phyloP scores from a whole-genome alignment of 2,888 invertebrate genomes.

The Asteroscopus sphinx region DNA sequence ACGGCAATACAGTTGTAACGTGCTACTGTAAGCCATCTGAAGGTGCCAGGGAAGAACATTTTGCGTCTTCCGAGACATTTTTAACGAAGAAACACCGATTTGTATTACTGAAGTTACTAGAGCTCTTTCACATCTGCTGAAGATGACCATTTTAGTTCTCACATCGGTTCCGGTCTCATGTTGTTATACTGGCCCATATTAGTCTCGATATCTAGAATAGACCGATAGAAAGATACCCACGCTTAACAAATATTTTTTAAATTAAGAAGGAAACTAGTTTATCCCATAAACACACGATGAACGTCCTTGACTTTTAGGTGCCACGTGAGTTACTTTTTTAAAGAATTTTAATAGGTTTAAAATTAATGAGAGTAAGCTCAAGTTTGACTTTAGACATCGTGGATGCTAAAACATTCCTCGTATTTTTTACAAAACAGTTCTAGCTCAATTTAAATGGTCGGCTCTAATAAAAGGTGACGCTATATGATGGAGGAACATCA shows the following conservation, averaged over 20 bases:
- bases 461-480: conserved; percentile 16
- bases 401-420: background rate
- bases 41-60: too few relatives aligned
- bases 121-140: too few relatives aligned
- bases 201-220: background rate
- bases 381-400: background rate
- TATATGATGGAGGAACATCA: background rate
- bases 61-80: too few relatives aligned
- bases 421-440: conserved; percentile 9
- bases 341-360: conserved; percentile 13
- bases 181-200: too few relatives aligned
- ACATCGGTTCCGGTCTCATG: too few relatives aligned
- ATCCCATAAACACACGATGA: conserved; percentile 20
- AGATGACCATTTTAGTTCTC: too few relatives aligned
- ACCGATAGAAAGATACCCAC: conserved; percentile 25
- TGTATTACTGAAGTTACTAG: too few relatives aligned
- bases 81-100: too few relatives aligned
- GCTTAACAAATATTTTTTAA: conserved; percentile 19
- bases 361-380: conserved; percentile 18
- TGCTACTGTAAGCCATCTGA: too few relatives aligned
- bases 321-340: conserved; percentile 13
- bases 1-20: too few relatives aligned
- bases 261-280: conserved; percentile 37
- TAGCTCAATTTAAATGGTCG: background rate
- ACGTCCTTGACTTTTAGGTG: conserved; percentile 39